These are phyloP conservation scores for Drosophila kanekoi DNA, from an alignment of 2,888 invertebrate species.

Conservation along the genomic window DNA sequence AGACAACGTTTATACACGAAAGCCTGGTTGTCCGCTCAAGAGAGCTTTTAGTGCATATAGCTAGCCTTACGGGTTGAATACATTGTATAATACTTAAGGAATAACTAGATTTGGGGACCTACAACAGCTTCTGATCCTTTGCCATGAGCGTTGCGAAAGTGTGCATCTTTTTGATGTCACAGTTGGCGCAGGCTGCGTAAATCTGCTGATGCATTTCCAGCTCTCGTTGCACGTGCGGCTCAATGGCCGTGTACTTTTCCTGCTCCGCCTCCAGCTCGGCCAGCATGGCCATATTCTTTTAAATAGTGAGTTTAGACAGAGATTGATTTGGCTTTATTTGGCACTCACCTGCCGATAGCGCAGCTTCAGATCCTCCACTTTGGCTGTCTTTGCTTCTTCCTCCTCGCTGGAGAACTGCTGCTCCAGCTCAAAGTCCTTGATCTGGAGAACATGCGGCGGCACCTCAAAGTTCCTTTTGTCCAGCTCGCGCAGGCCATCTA, in stretches of 20 bases:
- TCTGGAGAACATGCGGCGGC: constrained; percentile 78
- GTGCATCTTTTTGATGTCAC: constrained; percentile 36
- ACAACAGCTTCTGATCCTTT: constrained; percentile 11
- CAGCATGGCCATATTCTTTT: constrained; percentile 65
- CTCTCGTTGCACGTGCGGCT: constrained; percentile 42
- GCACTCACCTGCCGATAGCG: constrained; percentile 71
- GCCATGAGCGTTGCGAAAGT: constrained; percentile 28
- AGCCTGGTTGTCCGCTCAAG: no score
- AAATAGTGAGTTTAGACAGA: neutral
- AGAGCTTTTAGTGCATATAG: no score
- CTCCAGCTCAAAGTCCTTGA: constrained; percentile 71
- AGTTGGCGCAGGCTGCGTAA: constrained; percentile 26
- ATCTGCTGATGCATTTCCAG: constrained; percentile 45
- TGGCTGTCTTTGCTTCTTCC: constrained; percentile 55
- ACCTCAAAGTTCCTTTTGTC: constrained; percentile 75
- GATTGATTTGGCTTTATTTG: neutral
- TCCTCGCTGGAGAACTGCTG: constrained; percentile 61
- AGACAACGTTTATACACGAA: no score
- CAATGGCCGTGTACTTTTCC: constrained; percentile 43
- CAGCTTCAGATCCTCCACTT: constrained; percentile 63
- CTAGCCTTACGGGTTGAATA: neutral
- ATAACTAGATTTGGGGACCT: neutral
- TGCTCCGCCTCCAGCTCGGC: constrained; percentile 57
- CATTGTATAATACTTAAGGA: neutral
- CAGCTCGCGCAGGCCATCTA: constrained; percentile 58